Evolutionary conservation across 2,888 invertebrate species (phyloP).

Genomic region (Scaptomyza cyrtandrae): DNA sequence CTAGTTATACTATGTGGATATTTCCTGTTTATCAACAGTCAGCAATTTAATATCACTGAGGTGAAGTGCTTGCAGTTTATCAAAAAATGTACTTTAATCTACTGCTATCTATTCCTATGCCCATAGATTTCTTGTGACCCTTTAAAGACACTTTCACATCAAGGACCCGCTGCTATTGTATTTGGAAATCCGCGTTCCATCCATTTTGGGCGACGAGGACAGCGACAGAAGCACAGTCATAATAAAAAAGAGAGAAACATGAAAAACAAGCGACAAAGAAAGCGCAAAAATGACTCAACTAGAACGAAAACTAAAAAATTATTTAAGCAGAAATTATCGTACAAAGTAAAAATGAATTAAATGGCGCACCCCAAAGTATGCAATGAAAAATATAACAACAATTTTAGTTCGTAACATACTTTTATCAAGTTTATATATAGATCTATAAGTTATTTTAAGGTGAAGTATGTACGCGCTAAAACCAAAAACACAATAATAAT

Average conservation of each 20-base stretch:
- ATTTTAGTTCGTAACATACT: too few relatives aligned
- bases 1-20: conserved; percentile 2
- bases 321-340: neutral
- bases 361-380: conserved; percentile 48
- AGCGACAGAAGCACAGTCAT: neutral
- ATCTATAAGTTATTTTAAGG: too few relatives aligned
- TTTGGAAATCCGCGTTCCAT: conserved; percentile 14
- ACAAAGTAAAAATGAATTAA: conserved; percentile 1
- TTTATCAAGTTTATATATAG: too few relatives aligned
- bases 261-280: neutral
- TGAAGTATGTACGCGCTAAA: neutral
- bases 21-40: neutral
- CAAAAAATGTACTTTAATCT: neutral
- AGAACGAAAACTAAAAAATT: neutral
- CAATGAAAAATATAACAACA: conserved; percentile 11
- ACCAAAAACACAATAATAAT: neutral
- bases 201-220: neutral
- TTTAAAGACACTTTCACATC: neutral
- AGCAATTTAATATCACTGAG: neutral
- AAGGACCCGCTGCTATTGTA: conserved; percentile 10
- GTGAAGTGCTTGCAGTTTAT: conserved; percentile 10
- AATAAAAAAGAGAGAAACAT: neutral
- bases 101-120: neutral
- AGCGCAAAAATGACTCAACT: neutral
- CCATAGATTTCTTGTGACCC: neutral